phyloP scores from a whole-genome alignment of 2,888 invertebrate species.

The Brassicogethes aeneus region DNA sequence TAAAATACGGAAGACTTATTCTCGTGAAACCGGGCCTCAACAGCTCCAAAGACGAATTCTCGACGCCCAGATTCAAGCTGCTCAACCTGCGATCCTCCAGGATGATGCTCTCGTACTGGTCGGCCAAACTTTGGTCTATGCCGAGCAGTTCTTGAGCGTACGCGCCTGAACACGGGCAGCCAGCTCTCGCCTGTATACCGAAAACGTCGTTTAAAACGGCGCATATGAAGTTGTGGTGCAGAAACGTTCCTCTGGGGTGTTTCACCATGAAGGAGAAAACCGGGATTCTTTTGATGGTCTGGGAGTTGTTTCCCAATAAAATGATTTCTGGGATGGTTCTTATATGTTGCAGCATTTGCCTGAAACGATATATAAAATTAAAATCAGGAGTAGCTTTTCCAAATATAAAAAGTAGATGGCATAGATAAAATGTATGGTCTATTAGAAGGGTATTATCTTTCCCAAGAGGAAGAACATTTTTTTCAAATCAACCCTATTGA shows the following conservation, averaged over 20 bases:
- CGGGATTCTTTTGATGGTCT: constrained; percentile 61
- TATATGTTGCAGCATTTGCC: constrained; percentile 71
- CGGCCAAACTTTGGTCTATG: constrained; percentile 66
- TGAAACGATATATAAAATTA: constrained; percentile 42
- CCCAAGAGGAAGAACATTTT: no score
- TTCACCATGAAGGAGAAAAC: constrained; percentile 81
- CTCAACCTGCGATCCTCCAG: constrained; percentile 50
- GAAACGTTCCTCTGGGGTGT: constrained; percentile 70
- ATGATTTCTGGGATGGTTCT: constrained; percentile 72
- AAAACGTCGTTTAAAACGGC: constrained; percentile 85
- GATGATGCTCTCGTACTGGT: constrained; percentile 63
- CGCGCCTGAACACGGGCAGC: constrained; percentile 72
- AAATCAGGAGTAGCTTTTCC: no score
- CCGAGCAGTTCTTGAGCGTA: constrained; percentile 81
- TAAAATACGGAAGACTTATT: constrained; percentile 78
- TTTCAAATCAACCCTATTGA: no score
- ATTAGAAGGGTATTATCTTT: no score
- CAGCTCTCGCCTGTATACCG: constrained; percentile 79
- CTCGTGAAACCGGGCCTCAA: constrained; percentile 80
- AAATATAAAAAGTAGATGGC: no score
- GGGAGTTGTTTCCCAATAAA: constrained; percentile 62
- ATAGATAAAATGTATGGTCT: no score
- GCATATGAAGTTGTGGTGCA: constrained; percentile 83
- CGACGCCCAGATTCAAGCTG: constrained; percentile 35
- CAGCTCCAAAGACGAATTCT: constrained; percentile 54